Base-by-base conservation (phyloP, 2,888 invertebrate genomes). In the Lasiommata megera region DNA sequence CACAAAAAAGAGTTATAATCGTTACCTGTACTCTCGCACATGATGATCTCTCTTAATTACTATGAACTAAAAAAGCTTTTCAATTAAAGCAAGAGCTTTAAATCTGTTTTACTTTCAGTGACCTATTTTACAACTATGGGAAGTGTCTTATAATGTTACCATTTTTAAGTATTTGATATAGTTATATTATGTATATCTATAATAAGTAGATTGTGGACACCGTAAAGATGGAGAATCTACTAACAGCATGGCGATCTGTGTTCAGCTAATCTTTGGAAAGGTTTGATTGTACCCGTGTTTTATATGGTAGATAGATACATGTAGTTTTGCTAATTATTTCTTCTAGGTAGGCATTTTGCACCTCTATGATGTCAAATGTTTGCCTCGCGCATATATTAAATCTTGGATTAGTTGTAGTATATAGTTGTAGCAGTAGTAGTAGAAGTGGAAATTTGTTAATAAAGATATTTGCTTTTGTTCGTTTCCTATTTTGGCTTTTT, bases 151-250 rank as follows among this genome's bases (percentile, higher is more conserved):
- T 6, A 48, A 6, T 18, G 48, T 48, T 28, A 44, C 8, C 29
- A 14, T 16, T 46, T 51, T 51, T 8, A 6, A 38, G 28, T 16
- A 16, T 2, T 28, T 28, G 28, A 23, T 16, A 11, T n/a, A n/a
- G n/a, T 6, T 23, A 14, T 37, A 28, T 51, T 28, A 38, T 51
- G 50, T 38, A 23, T 51, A 28, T 28, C 38, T 14, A 28, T 51
- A 38, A 28, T 51, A 38, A 37, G 37, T 14, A 48, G 38, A 46
- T 46, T 9, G 29, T 46, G 31, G 16, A 29, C 16, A 29, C 11
- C n/a, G 36, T 36, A 48, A 12, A 29, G 23, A 23, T 16, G 2
- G 28, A 37, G 38, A 8, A 38, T 31, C 3, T 31, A 51, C 50
- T 38, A 8, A 12, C 38, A 38, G 1, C 9, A 11, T 38, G 18